Evolutionary conservation across 1,140 invertebrate genomes (phyloP).

Genomic region (Papilio glaucus): DNA sequence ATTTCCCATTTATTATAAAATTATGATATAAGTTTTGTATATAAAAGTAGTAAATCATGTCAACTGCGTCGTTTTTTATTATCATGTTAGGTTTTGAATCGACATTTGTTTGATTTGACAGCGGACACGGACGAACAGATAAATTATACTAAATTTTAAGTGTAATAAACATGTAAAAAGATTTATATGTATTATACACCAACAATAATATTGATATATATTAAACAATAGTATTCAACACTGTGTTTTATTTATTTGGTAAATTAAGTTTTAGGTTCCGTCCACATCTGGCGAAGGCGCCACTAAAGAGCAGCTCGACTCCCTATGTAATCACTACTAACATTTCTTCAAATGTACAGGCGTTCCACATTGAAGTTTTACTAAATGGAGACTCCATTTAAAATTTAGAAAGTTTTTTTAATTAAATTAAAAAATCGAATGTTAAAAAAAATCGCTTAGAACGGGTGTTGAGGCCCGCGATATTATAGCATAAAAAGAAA

Average conservation of each 20-base stretch:
- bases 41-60: conserved; percentile 9
- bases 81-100: not conserved
- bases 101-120: not conserved
- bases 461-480: no score
- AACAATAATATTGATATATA: conserved; percentile 70
- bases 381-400: no score
- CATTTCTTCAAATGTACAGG: no score
- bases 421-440: no score
- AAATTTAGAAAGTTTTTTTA: no score
- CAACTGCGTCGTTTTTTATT: not conserved
- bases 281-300: no score
- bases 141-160: not conserved
- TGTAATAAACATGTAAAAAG: conserved; percentile 60
- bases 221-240: conserved; percentile 60
- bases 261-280: not conserved
- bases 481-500: no score
- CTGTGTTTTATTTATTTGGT: conserved; percentile 40
- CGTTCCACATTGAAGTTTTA: no score
- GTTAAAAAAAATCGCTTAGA: no score
- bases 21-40: conserved; percentile 20
- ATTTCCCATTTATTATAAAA: conserved; percentile 8
- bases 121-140: not conserved
- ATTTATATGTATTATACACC: conserved; percentile 67
- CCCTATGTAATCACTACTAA: not conserved
- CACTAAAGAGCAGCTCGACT: not conserved